Evolutionary conservation across 2,113 vertebrate species (phyloP).

Genomic region (Dromiciops gliroides): DNA sequence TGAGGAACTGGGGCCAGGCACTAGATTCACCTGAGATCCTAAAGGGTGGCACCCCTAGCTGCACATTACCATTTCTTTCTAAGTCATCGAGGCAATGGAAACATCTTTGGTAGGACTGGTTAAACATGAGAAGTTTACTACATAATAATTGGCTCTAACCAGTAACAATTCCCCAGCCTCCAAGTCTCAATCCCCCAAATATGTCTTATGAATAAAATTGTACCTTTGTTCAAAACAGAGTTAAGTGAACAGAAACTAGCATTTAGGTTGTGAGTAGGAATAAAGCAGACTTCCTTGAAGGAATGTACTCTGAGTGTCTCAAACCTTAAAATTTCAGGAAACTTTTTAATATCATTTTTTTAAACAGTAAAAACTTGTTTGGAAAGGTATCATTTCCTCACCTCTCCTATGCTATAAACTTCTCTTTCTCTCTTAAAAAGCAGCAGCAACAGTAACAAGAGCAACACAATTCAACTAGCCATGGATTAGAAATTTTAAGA

Average conservation of each 20-base stretch:
- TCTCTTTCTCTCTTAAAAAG: slow-evolving; percentile 61
- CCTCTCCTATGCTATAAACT: slow-evolving; percentile 34
- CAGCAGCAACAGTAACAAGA: slow-evolving; percentile 52
- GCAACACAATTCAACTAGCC: slow-evolving; percentile 8
- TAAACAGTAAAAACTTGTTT: slow-evolving; percentile 49
- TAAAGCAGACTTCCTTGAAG: slow-evolving; percentile 32
- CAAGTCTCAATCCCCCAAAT: neutral
- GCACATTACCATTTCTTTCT: neutral
- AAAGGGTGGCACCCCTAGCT: neutral
- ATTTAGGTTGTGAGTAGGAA: slow-evolving; percentile 14
- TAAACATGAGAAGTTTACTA: neutral
- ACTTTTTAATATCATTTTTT: slow-evolving; percentile 3
- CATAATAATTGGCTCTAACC: neutral
- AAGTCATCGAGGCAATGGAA: neutral
- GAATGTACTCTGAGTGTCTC: slow-evolving; percentile 43
- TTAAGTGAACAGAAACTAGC: slow-evolving; percentile 62
- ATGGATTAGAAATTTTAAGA: slow-evolving; percentile 28
- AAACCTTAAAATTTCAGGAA: slow-evolving; percentile 52
- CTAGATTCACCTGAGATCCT: neutral
- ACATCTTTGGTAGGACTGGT: neutral
- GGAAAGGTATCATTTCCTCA: slow-evolving; percentile 40
- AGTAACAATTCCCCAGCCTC: neutral
- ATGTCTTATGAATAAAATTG: slow-evolving; percentile 11
- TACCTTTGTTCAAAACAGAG: slow-evolving; percentile 47
- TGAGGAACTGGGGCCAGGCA: neutral